Percentiles rank a stretch among this genome's conserved stretches.
Conservation (phyloP, 2,888 invertebrate genomes). For the Lepetodrilus schrolli region DNA sequence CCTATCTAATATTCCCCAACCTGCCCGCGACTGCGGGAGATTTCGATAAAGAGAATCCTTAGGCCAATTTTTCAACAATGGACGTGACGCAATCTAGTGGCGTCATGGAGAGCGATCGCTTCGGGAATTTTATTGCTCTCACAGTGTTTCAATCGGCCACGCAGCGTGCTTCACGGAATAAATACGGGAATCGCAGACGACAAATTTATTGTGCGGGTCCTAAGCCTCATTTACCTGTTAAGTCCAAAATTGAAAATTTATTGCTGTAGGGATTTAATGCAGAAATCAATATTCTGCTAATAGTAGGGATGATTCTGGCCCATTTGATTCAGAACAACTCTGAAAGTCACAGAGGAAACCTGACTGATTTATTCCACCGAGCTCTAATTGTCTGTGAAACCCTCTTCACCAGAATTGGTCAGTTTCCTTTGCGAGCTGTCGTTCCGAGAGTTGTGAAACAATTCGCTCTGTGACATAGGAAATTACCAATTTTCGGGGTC, state of each 20-base stretch:
- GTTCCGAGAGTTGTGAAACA: conserved; percentile 14
- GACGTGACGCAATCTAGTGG: conserved; percentile 22
- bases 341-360: background rate
- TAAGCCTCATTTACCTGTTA: conserved; percentile 22
- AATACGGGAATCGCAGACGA: conserved; percentile 28
- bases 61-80: conserved; percentile 15
- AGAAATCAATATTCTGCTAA: conserved; percentile 31
- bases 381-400: conserved; percentile 29
- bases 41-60: background rate
- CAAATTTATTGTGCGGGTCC: conserved; percentile 31
- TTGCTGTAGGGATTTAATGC: conserved; percentile 33
- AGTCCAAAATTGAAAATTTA: conserved; percentile 39
- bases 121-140: conserved; percentile 18
- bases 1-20: conserved; percentile 22
- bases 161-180: conserved; percentile 33
- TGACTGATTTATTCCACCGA: conserved; percentile 17
- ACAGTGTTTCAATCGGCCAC: background rate
- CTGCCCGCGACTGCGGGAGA: conserved; percentile 2
- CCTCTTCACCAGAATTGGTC: conserved; percentile 4
- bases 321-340: background rate
- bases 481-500: conserved; percentile 12
- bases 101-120: conserved; percentile 25
- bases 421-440: background rate
- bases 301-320: background rate
- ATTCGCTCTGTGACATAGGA: conserved; percentile 20